Evolutionary conservation across 2,888 invertebrate species (phyloP).

Genomic region (Tiphia femorata): DNA sequence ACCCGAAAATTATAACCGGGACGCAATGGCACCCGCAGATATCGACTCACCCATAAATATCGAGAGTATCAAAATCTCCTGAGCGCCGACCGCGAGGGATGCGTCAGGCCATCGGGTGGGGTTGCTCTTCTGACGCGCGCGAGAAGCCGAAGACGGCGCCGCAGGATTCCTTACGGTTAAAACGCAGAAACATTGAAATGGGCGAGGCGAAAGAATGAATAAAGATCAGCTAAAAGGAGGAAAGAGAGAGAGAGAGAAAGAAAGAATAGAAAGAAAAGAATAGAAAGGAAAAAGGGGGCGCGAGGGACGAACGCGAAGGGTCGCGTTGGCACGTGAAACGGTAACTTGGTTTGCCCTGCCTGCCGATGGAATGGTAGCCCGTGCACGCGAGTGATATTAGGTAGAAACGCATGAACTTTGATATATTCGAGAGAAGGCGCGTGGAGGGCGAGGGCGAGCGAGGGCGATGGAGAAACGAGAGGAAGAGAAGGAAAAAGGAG

Average conservation of each 20-base stretch:
- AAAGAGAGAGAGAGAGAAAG: background rate
- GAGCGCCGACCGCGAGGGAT: background rate
- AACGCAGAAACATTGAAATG: slow-evolving; percentile 67
- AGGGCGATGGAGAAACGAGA: slow-evolving; percentile 42
- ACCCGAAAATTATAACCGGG: too few relatives aligned
- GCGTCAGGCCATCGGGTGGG: background rate
- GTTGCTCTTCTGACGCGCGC: slow-evolving; percentile 1
- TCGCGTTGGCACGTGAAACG: slow-evolving; percentile 53
- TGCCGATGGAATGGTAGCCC: slow-evolving; percentile 21
- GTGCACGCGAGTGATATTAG: slow-evolving; percentile 64
- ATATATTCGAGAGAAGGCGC: slow-evolving; percentile 59
- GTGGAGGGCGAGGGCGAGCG: background rate
- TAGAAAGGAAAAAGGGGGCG: background rate
- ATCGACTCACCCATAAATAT: too few relatives aligned
- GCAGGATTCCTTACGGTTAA: slow-evolving; percentile 55
- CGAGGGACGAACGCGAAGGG: slow-evolving; percentile 15
- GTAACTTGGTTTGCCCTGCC: slow-evolving; percentile 44
- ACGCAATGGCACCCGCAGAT: too few relatives aligned
- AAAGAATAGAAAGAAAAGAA: background rate
- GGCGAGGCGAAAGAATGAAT: slow-evolving; percentile 65
- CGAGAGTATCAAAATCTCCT: too few relatives aligned
- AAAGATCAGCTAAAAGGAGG: slow-evolving; percentile 56
- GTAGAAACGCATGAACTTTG: slow-evolving; percentile 69
- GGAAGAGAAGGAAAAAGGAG: slow-evolving; percentile 22
- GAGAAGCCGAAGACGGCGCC: too few relatives aligned